phyloP scores from a whole-genome alignment of 2,888 invertebrate genomes.

The Oasisia sp. region DNA sequence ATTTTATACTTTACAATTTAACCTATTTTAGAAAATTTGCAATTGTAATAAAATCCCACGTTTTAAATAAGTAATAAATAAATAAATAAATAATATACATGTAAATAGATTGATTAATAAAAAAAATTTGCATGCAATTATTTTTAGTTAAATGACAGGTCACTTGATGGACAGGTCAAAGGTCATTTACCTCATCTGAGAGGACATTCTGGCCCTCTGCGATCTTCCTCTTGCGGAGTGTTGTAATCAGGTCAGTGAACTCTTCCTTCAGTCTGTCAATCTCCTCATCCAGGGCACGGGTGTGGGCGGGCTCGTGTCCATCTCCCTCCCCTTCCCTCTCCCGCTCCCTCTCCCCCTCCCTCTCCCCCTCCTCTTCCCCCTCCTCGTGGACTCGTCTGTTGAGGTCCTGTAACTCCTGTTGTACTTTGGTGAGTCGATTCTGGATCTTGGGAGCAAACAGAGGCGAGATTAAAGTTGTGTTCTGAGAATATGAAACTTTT shows the following conservation, averaged over 20 bases:
- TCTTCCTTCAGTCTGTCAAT: slow-evolving; percentile 59
- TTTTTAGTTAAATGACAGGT: not conserved
- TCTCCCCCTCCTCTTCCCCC: slow-evolving; percentile 43
- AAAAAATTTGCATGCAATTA: not conserved
- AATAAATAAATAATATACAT: no score
- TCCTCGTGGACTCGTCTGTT: slow-evolving; percentile 55
- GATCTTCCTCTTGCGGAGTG: slow-evolving; percentile 54
- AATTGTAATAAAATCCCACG: no score
- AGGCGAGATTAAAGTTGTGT: not conserved
- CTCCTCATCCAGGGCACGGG: not conserved
- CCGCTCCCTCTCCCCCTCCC: slow-evolving; percentile 47
- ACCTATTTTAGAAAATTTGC: no score
- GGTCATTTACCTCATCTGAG: slow-evolving; percentile 48
- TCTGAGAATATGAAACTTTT: no score
- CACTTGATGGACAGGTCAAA: not conserved
- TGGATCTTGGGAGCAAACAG: slow-evolving; percentile 46
- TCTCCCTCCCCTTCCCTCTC: slow-evolving; percentile 47
- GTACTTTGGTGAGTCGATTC: slow-evolving; percentile 56
- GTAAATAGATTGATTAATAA: no score
- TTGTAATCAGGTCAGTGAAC: slow-evolving; percentile 57
- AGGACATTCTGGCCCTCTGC: slow-evolving; percentile 54
- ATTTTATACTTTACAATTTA: no score
- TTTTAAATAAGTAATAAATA: no score
- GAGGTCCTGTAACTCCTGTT: slow-evolving; percentile 59
- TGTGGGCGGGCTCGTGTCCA: slow-evolving; percentile 39